Base-by-base conservation (phyloP, 1,140 invertebrate genomes). In the Myzus persicae region DNA sequence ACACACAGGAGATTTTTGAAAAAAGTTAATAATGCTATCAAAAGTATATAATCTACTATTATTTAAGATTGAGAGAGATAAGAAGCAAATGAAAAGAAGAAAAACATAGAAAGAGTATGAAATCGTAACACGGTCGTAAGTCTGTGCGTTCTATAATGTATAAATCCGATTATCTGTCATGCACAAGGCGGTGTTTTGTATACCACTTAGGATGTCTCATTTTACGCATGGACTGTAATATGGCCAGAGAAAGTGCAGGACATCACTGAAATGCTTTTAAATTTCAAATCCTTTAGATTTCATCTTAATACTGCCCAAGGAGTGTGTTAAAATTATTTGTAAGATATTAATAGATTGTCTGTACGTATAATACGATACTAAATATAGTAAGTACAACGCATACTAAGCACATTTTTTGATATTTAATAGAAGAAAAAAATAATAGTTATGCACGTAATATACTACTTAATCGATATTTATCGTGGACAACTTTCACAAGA, bases 11-110 rank as follows among this genome's bases (percentile, higher is more conserved):
- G n/a, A 38, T 84, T 84, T 84, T 44, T 1, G 14, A 31, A 85
- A 40, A 40, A 44, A 42, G 26, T 44, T 87, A 87, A 88, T 36
- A 88, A 88, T 88, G 44, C 31, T 88, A 46, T 88, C 85, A 88
- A 88, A 88, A 88, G 18, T 46, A n/a, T 46, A n/a, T 88, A 51
- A 88, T 88, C 87, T 51, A 36, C 20, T 22, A 88, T 88, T 18
- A 88, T 46, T 88, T 88, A 48, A 88, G 87, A 48, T 51, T 42
- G n/a, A n/a, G 8, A 88, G 20, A 88, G n/a, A 88, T 36, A 88
- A 36, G 36, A 89, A 89, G 11, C 11, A 89, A 51, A 48, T 40
- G 22, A 90, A 67, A 42, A 31, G 51, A 90, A 67, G 26, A 90
- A 90, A 36, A 89, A 54, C 38, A 87, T 26, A 20, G 40, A 42